Evolutionary conservation across 2,797 vertebrate species (phyloP), one percentile per base, ranked within the genome.

Genomic region (Mus spretus): DNA sequence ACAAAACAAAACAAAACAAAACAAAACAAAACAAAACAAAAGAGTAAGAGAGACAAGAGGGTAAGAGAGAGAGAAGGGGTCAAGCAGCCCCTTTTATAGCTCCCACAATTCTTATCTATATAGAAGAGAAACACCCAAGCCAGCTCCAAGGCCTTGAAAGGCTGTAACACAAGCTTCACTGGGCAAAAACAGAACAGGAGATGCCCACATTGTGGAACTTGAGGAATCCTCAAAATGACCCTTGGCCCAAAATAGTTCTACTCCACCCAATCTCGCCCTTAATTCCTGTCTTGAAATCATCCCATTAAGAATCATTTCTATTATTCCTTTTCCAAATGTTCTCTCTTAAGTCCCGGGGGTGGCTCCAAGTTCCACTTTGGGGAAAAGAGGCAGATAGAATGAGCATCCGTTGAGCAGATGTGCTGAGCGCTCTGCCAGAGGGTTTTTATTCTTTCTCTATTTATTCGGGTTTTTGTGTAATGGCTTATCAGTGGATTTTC

Each of bases 321-420:
- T 67, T 77, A 55, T 75, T 90, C 47, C 37, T 34, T 74, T 57
- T 31, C 87, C 72, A 90, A 83, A 92, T 28, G 77, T 53, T 91
- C 50, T 88, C 37, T 96, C 50, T 88, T 75, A 84, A 37, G 55
- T 40, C 72, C 13, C 44, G 61, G 67, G 70, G 24, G n/a, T 79
- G 61, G 24, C 47, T 94, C 59, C 37, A 90, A 83, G 55, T 91
- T 44, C 70, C 3, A 28, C 28, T 9, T 47, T 75, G 67, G 57
- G 57, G 83, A 91, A 96, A 88, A 89, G n/a, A 88, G 55, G 47
- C 26, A 65, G 70, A 50, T 17, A 47, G 83, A 75, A 89, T 70
- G 40, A 80, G 28, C 28, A 85, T 91, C 47, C 93, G 88, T 74
- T 70, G 65, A 85, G 44, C 63, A 92, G 74, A 81, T 26, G 22